phyloP scores from a whole-genome alignment of 2,113 vertebrate genomes.

The Chaetorhynchus papuensis region DNA sequence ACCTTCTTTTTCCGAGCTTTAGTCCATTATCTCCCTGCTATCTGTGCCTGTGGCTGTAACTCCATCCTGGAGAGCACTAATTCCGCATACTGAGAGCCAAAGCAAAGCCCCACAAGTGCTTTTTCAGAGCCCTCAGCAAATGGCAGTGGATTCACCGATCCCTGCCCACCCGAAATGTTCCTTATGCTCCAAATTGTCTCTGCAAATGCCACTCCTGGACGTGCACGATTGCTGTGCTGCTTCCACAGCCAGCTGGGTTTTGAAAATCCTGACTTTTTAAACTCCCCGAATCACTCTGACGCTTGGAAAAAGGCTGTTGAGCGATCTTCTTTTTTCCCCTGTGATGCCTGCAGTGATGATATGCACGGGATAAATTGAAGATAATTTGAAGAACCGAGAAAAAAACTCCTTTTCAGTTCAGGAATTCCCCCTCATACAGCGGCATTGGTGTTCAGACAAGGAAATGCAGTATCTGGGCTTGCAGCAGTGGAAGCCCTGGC shows the following conservation, averaged over 20 bases:
- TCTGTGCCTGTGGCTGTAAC: not conserved
- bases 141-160: not conserved
- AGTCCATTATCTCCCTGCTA: not conserved
- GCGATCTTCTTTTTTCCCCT: not conserved
- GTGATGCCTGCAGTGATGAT: not conserved
- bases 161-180: not conserved
- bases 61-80: not conserved
- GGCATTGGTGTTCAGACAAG: not conserved
- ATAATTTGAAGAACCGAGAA: not conserved
- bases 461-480: not conserved
- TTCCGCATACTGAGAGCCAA: not conserved
- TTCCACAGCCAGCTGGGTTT: not conserved
- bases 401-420: not conserved
- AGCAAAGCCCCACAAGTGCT: not conserved
- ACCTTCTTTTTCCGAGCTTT: not conserved
- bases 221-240: not conserved
- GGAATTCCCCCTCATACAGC: not conserved
- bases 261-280: not conserved
- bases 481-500: not conserved
- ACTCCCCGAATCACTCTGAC: not conserved
- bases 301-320: not conserved
- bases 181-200: fast-evolving
- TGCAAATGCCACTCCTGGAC: not conserved
- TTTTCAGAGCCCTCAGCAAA: not conserved
- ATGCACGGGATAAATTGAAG: not conserved